Conservation (phyloP, 2,888 invertebrate species). For the Apamea anceps region DNA sequence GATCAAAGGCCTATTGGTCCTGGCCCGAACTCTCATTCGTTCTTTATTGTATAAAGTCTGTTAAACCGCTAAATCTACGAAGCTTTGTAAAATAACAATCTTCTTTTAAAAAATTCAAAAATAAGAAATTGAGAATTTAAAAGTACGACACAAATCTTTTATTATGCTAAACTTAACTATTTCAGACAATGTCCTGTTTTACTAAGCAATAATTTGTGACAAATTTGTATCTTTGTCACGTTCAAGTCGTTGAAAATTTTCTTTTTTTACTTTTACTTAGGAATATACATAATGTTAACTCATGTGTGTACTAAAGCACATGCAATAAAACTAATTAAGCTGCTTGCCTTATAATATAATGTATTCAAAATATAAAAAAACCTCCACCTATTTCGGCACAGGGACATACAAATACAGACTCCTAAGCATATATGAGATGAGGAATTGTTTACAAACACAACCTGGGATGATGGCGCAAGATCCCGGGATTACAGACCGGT, state of each 20-base stretch:
- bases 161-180: neutral
- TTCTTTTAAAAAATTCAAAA: neutral
- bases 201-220: neutral
- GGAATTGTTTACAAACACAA: slow-evolving; percentile 67
- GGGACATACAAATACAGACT: slow-evolving; percentile 12
- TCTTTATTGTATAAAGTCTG: neutral
- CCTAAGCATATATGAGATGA: slow-evolving; percentile 9
- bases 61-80: neutral
- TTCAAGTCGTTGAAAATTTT: slow-evolving; percentile 22
- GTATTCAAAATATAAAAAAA: slow-evolving; percentile 1
- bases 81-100: neutral
- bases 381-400: slow-evolving; percentile 12
- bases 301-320: slow-evolving; percentile 20
- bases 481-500: slow-evolving; percentile 79
- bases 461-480: slow-evolving; percentile 61
- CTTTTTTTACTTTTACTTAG: slow-evolving; percentile 50
- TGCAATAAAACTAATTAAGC: slow-evolving; percentile 30
- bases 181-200: slow-evolving; percentile 1
- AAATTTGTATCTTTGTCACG: slow-evolving; percentile 47
- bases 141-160: neutral
- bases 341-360: slow-evolving; percentile 15
- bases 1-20: neutral
- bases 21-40: neutral
- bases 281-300: slow-evolving; percentile 27
- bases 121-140: neutral